phyloP scores from a whole-genome alignment of 2,113 vertebrate genomes.

The Gymnorhina tibicen region DNA sequence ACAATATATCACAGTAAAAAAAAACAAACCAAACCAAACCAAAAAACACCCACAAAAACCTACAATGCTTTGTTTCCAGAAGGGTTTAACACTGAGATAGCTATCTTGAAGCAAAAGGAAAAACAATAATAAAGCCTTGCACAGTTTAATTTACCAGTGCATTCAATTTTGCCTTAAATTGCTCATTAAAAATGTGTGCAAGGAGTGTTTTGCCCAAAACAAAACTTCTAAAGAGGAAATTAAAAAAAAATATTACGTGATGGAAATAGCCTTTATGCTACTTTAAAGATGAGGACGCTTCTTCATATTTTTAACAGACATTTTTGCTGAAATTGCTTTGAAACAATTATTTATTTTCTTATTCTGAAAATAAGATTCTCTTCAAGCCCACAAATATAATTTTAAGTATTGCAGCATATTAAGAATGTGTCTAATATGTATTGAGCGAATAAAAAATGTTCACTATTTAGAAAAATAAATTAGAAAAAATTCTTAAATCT shows the following conservation, averaged over 20 bases:
- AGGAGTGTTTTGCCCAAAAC: not conserved
- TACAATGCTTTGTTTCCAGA: not conserved
- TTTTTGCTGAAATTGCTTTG: not conserved
- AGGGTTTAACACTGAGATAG: not conserved
- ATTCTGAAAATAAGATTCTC: not conserved
- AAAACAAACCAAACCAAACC: not conserved
- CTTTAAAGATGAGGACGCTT: not conserved
- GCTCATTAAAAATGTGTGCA: not conserved
- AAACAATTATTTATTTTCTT: not conserved
- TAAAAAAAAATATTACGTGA: not conserved
- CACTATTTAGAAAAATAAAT: not conserved
- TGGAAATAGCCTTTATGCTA: not conserved
- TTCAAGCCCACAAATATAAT: not conserved
- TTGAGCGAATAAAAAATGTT: not conserved
- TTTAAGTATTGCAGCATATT: not conserved
- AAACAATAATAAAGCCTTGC: not conserved
- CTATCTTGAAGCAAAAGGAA: not conserved
- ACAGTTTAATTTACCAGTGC: not conserved
- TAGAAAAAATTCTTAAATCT: not conserved
- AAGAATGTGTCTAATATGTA: not conserved
- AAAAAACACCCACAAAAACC: not conserved
- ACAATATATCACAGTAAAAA: not conserved
- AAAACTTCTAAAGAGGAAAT: not conserved
- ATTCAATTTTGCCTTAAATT: not conserved
- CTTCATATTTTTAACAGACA: not conserved